Evolutionary conservation across 1,140 invertebrate species (phyloP).

Genomic region (Lysiphlebus fabarum): DNA sequence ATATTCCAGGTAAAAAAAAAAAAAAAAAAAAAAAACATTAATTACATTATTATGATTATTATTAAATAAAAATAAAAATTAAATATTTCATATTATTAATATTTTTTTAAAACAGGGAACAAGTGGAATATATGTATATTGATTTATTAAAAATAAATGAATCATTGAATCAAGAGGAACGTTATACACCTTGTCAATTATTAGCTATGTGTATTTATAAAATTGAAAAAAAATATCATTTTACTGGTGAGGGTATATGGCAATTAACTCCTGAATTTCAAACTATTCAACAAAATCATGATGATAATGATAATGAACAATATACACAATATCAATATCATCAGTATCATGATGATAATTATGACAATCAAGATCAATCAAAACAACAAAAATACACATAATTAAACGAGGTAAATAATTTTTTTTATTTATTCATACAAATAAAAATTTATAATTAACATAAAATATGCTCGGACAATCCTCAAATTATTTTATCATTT

Average conservation of each 20-base stretch:
- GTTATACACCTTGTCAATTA: constrained; percentile 27
- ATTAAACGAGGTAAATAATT: constrained; percentile 15
- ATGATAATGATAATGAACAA: no score
- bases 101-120: constrained; percentile 37
- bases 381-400: no score
- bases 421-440: constrained; percentile 15
- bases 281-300: background rate
- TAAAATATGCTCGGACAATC: background rate
- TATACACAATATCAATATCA: no score
- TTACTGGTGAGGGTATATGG: constrained; percentile 43
- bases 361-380: no score
- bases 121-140: constrained; percentile 30
- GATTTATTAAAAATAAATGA: constrained; percentile 32
- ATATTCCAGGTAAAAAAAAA: constrained; percentile 61
- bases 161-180: constrained; percentile 16
- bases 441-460: constrained; percentile 8
- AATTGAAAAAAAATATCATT: constrained; percentile 40
- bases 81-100: constrained; percentile 15
- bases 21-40: no score
- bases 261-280: background rate
- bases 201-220: constrained; percentile 44
- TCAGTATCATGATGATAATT: no score
- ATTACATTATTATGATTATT: no score
- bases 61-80: no score
- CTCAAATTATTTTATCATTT: no score